Percentiles rank a stretch among this genome's conserved stretches.
Evolutionary conservation across 1,140 invertebrate genomes (phyloP).

Genomic region (Heliconius hermathena): DNA sequence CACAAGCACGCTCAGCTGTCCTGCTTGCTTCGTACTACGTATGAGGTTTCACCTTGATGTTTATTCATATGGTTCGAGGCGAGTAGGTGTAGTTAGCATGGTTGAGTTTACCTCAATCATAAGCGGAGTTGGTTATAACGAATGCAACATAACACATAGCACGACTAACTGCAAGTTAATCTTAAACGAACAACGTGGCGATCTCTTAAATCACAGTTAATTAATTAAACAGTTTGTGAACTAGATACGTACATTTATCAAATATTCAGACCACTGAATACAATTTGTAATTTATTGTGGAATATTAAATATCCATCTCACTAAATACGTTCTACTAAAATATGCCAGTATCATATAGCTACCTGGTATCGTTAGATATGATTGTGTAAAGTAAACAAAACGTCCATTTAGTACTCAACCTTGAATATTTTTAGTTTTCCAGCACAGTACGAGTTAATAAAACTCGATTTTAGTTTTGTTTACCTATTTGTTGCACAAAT

Average conservation of each 20-base stretch:
- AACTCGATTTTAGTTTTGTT: neutral
- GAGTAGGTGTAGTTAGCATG: constrained; percentile 51
- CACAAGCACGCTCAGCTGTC: constrained; percentile 42
- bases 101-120: constrained; percentile 34
- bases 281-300: neutral
- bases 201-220: neutral
- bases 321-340: neutral
- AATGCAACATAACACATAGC: neutral
- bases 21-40: constrained; percentile 49
- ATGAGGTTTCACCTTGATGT: constrained; percentile 76
- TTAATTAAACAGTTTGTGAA: constrained; percentile 17
- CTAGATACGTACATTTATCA: constrained; percentile 11
- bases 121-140: neutral
- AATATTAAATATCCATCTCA: neutral
- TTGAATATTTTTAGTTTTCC: constrained; percentile 6
- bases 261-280: neutral
- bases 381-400: constrained; percentile 7
- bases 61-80: constrained; percentile 70
- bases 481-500: neutral
- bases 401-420: neutral
- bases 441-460: neutral
- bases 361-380: neutral
- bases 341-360: neutral
- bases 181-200: neutral
- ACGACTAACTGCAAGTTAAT: neutral